Percentiles rank a stretch among this genome's conserved stretches.
Evolutionary conservation across 1,140 invertebrate genomes (phyloP).

Genomic region (Acyrthosiphon pisum): DNA sequence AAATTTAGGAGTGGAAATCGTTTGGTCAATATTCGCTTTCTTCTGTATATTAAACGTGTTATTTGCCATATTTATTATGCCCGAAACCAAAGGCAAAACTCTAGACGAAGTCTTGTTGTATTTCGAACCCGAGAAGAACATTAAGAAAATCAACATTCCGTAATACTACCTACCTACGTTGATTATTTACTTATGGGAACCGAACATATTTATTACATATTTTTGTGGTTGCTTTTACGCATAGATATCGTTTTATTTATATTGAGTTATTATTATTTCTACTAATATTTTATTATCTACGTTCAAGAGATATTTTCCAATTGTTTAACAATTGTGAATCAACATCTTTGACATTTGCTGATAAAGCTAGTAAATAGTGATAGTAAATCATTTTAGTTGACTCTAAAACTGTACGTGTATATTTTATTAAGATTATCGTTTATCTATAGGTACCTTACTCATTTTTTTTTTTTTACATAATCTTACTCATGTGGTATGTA

Average conservation of each 20-base stretch:
- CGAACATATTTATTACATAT: not conserved
- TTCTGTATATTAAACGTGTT: conserved; percentile 2
- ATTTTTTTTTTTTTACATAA: not conserved
- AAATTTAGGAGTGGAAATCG: not conserved
- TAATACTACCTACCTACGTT: not conserved
- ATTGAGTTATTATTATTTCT: not conserved
- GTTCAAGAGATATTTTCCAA: not conserved
- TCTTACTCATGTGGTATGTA: not conserved
- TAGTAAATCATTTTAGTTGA: not conserved
- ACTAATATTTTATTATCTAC: not conserved
- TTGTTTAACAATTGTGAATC: not conserved
- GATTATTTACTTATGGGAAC: not conserved
- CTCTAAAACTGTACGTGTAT: not conserved
- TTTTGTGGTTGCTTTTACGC: not conserved
- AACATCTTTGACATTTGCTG: not conserved
- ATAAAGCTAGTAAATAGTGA: too few species aligned
- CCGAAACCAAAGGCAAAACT: conserved; percentile 34
- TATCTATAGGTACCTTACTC: not conserved
- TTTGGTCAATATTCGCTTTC: not conserved
- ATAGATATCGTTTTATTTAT: not conserved
- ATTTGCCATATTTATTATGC: not conserved
- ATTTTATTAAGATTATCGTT: not conserved
- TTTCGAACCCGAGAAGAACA: not conserved
- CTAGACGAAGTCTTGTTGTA: conserved; percentile 9
- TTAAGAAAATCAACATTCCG: not conserved